These are phyloP conservation scores for Tokudaia muenninki DNA, from an alignment of 2,797 vertebrate genomes.

Conservation along the genomic window DNA sequence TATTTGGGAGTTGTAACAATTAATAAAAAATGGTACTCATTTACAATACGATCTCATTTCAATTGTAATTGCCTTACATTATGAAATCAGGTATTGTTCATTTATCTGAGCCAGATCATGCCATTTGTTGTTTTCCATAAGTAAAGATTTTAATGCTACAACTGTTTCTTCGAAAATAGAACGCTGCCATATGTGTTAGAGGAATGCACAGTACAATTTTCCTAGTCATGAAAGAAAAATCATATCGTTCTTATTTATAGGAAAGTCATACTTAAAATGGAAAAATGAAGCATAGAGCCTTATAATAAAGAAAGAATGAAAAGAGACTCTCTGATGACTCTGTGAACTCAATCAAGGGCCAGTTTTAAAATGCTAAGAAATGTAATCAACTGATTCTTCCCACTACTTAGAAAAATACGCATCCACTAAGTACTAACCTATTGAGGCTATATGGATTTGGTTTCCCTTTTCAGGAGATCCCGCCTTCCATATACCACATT, in stretches of 20 bases:
- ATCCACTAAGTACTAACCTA: neutral
- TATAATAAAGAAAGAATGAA: neutral
- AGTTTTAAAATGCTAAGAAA: neutral
- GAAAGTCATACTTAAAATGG: conserved; percentile 14
- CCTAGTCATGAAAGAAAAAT: neutral
- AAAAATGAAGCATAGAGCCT: conserved; percentile 20
- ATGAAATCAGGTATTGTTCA: conserved; percentile 30
- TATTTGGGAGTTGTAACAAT: conserved; percentile 1
- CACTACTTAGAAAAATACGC: neutral
- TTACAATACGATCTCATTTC: neutral
- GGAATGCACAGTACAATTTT: conserved; percentile 1
- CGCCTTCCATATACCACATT: neutral
- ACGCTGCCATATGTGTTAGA: neutral
- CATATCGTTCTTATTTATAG: neutral
- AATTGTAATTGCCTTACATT: conserved; percentile 27
- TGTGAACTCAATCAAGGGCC: neutral
- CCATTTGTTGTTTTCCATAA: neutral
- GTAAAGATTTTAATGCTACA: conserved; percentile 45
- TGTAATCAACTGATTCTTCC: neutral
- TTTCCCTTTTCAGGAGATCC: neutral
- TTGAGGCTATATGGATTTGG: neutral
- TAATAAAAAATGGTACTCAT: neutral
- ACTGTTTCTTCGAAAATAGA: conserved; percentile 45
- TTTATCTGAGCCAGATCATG: neutral
- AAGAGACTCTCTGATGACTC: neutral